These are phyloP conservation scores for Dorcus hopei DNA, from an alignment of 2,888 invertebrate genomes.

Conservation along the genomic window DNA sequence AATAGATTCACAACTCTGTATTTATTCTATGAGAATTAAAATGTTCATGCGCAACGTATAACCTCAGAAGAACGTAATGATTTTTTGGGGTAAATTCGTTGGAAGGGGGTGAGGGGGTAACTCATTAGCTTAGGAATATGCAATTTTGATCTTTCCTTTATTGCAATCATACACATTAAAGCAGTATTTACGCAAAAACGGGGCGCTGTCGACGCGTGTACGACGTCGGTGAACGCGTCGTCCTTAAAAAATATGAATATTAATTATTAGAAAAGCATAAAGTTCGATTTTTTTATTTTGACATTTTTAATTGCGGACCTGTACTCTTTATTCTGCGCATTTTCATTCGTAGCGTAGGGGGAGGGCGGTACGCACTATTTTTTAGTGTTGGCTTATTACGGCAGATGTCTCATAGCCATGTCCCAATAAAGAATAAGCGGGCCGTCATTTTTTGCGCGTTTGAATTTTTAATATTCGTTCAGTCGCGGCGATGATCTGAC, in stretches of 20 bases:
- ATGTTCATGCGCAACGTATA: slow-evolving; percentile 45
- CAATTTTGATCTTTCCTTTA: slow-evolving; percentile 60
- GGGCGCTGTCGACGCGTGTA: no score
- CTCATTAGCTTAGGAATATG: slow-evolving; percentile 67
- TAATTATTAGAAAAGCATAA: slow-evolving; percentile 23
- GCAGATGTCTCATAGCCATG: slow-evolving; percentile 62
- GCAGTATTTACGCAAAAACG: slow-evolving; percentile 12
- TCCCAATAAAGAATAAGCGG: slow-evolving; percentile 52
- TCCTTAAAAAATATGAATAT: slow-evolving; percentile 15
- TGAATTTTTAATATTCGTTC: slow-evolving; percentile 50
- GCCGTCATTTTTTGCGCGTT: slow-evolving; percentile 51
- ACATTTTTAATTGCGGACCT: slow-evolving; percentile 58
- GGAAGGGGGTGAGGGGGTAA: slow-evolving; percentile 30
- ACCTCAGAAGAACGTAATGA: slow-evolving; percentile 68
- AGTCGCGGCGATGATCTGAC: slow-evolving; percentile 36
- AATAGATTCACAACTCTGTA: slow-evolving; percentile 47
- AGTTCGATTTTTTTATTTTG: slow-evolving; percentile 50
- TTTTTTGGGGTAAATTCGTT: slow-evolving; percentile 76
- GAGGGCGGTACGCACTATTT: slow-evolving; percentile 60
- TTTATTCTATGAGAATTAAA: slow-evolving; percentile 50
- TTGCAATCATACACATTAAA: slow-evolving; percentile 22
- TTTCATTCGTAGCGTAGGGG: slow-evolving; percentile 52
- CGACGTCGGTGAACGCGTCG: slow-evolving; percentile 14
- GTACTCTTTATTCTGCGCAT: slow-evolving; percentile 59
- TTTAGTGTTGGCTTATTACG: slow-evolving; percentile 64